Evolutionary conservation across 2,113 vertebrate genomes (phyloP).

Genomic region (Nothoprocta perdicaria): DNA sequence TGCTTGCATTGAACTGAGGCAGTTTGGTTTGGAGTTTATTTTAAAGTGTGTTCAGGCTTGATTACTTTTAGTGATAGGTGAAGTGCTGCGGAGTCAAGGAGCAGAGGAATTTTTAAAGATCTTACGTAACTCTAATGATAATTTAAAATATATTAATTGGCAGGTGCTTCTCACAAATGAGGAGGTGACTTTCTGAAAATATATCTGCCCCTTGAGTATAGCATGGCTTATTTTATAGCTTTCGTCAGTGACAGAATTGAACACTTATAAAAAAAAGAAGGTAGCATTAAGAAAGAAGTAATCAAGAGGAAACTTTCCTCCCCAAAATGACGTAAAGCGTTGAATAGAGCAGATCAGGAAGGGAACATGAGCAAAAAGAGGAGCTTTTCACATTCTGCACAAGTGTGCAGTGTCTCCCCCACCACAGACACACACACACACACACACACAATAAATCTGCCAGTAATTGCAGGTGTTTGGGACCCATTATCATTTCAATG

Average conservation of each 20-base stretch:
- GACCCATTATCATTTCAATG: neutral
- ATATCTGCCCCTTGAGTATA: neutral
- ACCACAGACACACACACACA: no score
- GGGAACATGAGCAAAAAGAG: neutral
- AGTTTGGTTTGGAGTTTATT: slow-evolving; percentile 1
- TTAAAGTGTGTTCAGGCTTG: neutral
- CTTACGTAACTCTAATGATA: neutral
- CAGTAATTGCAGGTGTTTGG: neutral
- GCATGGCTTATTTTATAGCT: neutral
- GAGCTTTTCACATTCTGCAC: neutral
- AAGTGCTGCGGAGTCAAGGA: neutral
- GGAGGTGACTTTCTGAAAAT: neutral
- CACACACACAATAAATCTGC: neutral
- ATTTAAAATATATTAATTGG: neutral
- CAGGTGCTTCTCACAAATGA: neutral
- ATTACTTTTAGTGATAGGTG: neutral
- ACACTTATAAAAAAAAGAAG: neutral
- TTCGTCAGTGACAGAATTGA: neutral
- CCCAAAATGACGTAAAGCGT: neutral
- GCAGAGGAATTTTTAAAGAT: neutral
- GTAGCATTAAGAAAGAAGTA: neutral
- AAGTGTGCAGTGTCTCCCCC: neutral
- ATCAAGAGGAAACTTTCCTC: neutral
- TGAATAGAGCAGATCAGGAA: neutral
- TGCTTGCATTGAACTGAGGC: neutral